Conservation (phyloP, 2,888 invertebrate species). For the Caenorhabditis sinica region DNA sequence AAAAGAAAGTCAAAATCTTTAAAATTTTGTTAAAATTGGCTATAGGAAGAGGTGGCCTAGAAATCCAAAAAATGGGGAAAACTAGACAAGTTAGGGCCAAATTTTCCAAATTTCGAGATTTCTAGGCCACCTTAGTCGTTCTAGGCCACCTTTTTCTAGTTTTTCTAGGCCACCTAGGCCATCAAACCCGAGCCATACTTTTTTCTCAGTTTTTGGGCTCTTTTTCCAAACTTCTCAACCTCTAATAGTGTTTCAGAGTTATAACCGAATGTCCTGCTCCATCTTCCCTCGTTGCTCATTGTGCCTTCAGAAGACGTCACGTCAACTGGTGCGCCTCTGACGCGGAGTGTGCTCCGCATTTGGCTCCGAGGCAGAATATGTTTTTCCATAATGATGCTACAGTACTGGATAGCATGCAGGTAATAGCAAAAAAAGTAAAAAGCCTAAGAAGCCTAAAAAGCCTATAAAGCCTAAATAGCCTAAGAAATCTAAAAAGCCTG, state of each 20-base stretch:
- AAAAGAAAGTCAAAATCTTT: too few relatives aligned
- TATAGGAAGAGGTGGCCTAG: not conserved
- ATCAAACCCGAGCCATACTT: too few relatives aligned
- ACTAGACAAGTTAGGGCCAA: not conserved
- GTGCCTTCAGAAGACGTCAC: slow-evolving; percentile 40
- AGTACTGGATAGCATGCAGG: slow-evolving; percentile 29
- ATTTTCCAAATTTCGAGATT: not conserved
- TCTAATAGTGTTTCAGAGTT: slow-evolving; percentile 8
- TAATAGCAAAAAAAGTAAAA: too few relatives aligned
- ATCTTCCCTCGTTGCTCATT: slow-evolving; percentile 41
- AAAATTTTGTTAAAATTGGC: too few relatives aligned
- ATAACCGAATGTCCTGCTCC: slow-evolving; percentile 49
- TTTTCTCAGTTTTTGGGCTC: too few relatives aligned
- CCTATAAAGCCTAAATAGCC: too few relatives aligned
- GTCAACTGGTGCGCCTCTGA: slow-evolving; percentile 59
- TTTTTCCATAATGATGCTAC: slow-evolving; percentile 42
- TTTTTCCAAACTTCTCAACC: not conserved
- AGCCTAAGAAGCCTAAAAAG: too few relatives aligned
- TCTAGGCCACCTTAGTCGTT: not conserved
- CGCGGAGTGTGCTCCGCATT: slow-evolving; percentile 60
- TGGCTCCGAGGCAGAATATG: slow-evolving; percentile 51
- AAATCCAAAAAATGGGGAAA: not conserved
- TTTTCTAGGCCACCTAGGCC: too few relatives aligned
- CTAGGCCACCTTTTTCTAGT: too few relatives aligned
- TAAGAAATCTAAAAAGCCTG: too few relatives aligned